Conservation (phyloP, 2,888 invertebrate genomes). For the Pristionchus mayeri region DNA sequence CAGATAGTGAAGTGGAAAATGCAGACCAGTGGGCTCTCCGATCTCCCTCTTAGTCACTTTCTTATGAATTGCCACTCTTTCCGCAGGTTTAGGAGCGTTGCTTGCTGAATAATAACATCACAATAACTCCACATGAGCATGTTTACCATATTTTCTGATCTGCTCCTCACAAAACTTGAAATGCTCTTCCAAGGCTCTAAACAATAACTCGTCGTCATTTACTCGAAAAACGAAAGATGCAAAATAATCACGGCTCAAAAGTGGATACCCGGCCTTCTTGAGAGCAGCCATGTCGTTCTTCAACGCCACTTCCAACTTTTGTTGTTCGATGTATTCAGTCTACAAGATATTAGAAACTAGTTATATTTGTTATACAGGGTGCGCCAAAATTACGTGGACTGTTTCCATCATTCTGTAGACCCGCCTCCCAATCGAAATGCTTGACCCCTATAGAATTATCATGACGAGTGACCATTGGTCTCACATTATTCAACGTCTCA, state of each 20-base stretch:
- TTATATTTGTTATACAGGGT: too few relatives aligned
- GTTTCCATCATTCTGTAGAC: too few relatives aligned
- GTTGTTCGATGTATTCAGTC: constrained; percentile 11
- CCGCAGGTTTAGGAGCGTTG: constrained; percentile 4
- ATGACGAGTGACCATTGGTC: too few relatives aligned
- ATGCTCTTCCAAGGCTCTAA: constrained; percentile 31
- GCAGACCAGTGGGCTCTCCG: constrained; percentile 27
- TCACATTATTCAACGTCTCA: too few relatives aligned
- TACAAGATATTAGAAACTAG: not conserved
- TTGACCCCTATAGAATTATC: too few relatives aligned
- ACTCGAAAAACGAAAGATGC: not conserved
- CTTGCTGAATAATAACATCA: not conserved
- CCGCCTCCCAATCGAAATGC: too few relatives aligned
- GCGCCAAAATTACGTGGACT: too few relatives aligned
- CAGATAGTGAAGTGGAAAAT: not conserved
- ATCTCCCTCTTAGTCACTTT: constrained; percentile 21
- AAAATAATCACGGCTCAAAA: not conserved
- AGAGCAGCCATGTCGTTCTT: not conserved
- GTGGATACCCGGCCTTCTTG: not conserved
- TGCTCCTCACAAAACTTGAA: not conserved
- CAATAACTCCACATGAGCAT: not conserved
- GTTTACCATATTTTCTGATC: not conserved
- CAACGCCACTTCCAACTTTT: not conserved
- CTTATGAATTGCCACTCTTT: not conserved
- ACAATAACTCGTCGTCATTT: not conserved